Conservation (phyloP, 2,113 vertebrate species). For the Tychaedon coryphoeus region DNA sequence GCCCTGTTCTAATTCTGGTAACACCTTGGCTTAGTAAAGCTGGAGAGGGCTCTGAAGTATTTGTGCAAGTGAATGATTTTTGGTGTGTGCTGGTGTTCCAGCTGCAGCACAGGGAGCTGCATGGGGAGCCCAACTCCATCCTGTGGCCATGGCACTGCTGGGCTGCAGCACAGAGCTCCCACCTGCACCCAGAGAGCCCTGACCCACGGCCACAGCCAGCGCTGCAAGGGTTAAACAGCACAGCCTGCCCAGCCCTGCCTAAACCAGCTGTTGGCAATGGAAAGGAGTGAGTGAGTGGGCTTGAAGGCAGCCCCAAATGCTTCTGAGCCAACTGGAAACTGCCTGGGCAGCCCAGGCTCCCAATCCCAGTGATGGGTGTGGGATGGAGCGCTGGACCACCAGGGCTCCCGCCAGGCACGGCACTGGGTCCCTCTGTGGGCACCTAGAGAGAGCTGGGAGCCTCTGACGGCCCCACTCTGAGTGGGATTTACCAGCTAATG, state of each 20-base stretch:
- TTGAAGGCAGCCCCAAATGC: neutral
- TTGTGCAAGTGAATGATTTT: neutral
- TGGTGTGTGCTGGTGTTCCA: neutral
- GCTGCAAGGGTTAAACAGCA: neutral
- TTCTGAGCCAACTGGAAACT: neutral
- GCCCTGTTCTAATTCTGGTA: neutral
- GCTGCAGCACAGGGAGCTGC: neutral
- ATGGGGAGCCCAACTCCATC: accelerated
- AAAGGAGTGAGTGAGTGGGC: neutral
- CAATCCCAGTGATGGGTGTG: accelerated
- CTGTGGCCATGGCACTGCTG: accelerated
- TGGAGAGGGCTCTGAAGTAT: neutral
- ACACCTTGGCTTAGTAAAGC: neutral
- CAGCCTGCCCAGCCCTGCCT: neutral
- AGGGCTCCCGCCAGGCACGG: neutral
- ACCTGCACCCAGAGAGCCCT: neutral
- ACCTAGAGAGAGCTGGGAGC: neutral
- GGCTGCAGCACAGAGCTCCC: neutral
- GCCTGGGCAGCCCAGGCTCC: neutral
- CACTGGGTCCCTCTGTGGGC: accelerated
- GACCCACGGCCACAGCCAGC: accelerated
- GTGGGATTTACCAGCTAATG: neutral
- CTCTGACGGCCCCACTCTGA: neutral
- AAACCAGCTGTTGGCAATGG: neutral
- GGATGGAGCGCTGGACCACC: accelerated